A percentile compares a stretch with the other conserved stretches of the same genome.
phyloP scores from a whole-genome alignment of 2,888 invertebrate species.

The Meandrusa payeni region DNA sequence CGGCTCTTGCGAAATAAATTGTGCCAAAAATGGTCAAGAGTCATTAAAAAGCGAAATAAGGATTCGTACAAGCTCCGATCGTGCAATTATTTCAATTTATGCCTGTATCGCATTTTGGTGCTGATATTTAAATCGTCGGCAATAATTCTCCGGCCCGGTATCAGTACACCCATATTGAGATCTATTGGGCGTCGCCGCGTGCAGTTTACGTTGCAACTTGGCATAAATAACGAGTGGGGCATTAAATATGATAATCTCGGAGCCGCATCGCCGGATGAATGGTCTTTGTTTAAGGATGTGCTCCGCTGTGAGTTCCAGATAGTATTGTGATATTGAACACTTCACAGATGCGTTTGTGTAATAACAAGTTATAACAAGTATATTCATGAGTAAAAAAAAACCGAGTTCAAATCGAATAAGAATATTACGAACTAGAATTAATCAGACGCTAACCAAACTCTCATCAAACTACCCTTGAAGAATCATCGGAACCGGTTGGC shows the following conservation, averaged over 20 bases:
- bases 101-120: conserved; percentile 19
- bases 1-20: conserved; percentile 14
- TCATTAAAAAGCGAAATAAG: conserved; percentile 25
- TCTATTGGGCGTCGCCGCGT: conserved; percentile 56
- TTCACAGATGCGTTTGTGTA: neutral
- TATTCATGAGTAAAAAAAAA: too few species aligned
- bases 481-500: too few species aligned
- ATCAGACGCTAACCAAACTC: too few species aligned
- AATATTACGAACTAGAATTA: too few species aligned
- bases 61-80: conserved; percentile 20
- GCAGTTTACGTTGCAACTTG: conserved; percentile 55
- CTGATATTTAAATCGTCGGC: conserved; percentile 30
- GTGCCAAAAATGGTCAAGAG: conserved; percentile 26
- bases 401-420: too few species aligned
- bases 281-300: conserved; percentile 47
- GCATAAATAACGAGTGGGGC: conserved; percentile 45
- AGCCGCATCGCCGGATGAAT: conserved; percentile 49
- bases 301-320: conserved; percentile 2
- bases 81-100: conserved; percentile 30
- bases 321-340: conserved; percentile 5
- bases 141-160: conserved; percentile 40
- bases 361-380: too few species aligned
- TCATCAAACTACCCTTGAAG: too few species aligned
- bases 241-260: conserved; percentile 61
- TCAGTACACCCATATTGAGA: conserved; percentile 56